phyloP scores from a whole-genome alignment of 2,888 invertebrate genomes.

The Panorpa germanica region DNA sequence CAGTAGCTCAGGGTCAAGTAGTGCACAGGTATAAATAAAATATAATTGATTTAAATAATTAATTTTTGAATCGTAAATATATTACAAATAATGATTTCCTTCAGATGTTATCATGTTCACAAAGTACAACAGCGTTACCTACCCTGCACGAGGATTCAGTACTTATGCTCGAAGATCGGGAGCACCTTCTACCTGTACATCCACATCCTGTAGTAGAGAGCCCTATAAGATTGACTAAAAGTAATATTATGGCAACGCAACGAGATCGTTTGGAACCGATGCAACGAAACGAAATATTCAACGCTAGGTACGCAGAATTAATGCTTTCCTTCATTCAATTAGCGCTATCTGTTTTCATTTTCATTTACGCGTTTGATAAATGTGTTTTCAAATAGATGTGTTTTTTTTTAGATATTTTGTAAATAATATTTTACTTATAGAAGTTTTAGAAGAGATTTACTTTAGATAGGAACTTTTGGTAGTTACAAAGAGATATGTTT shows the following conservation, averaged over 20 bases:
- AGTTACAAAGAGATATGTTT: no score
- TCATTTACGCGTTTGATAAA: no score
- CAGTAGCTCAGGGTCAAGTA: slow-evolving; percentile 23
- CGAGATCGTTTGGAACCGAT: slow-evolving; percentile 46
- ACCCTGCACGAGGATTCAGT: slow-evolving; percentile 78
- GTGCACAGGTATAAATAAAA: slow-evolving; percentile 25
- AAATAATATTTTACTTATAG: no score
- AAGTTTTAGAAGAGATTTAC: no score
- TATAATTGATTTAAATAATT: background rate
- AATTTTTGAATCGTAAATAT: background rate
- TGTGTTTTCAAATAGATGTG: no score
- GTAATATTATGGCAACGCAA: slow-evolving; percentile 63
- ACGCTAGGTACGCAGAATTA: no score
- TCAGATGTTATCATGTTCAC: slow-evolving; percentile 21
- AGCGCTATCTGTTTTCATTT: no score
- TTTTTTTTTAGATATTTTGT: no score
- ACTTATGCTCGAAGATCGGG: slow-evolving; percentile 6
- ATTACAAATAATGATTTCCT: background rate
- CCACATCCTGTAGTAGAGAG: slow-evolving; percentile 18
- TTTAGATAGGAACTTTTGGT: no score
- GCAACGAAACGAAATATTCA: no score
- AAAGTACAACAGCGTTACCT: slow-evolving; percentile 41
- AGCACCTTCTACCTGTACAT: background rate
- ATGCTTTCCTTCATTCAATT: no score
- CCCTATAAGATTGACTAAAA: slow-evolving; percentile 53